These are phyloP conservation scores for Drosophila saltans DNA, from an alignment of 1,140 invertebrate species.

Conservation along the genomic window DNA sequence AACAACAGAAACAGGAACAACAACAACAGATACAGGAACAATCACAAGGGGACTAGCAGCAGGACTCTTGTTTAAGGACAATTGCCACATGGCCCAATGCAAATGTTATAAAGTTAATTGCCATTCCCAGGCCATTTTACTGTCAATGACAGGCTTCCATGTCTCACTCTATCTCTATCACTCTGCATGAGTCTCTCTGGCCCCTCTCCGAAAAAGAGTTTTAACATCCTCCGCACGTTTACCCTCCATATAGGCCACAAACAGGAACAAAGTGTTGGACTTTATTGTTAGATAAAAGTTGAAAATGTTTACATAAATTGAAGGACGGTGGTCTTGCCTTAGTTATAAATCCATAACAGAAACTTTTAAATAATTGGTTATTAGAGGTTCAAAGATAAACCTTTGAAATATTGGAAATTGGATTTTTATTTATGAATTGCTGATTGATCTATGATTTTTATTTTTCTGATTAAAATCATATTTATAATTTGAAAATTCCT, in stretches of 20 bases:
- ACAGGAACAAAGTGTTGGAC: conserved; percentile 30
- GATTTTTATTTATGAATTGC: too few species aligned
- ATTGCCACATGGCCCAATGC: conserved; percentile 50
- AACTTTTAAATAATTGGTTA: too few species aligned
- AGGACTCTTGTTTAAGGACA: conserved; percentile 3
- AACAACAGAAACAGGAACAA: conserved; percentile 21
- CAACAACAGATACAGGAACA: conserved; percentile 21
- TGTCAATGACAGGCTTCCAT: conserved; percentile 30
- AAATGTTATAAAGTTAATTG: conserved; percentile 82
- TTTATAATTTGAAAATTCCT: too few species aligned
- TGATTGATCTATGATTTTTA: too few species aligned
- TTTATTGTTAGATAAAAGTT: conserved; percentile 55
- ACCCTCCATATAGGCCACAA: conserved; percentile 14
- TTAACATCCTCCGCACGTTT: too few species aligned
- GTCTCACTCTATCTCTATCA: not conserved
- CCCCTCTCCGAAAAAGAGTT: not conserved
- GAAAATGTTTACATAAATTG: conserved; percentile 18
- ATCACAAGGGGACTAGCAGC: conserved; percentile 22
- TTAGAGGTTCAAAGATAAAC: too few species aligned
- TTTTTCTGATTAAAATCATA: too few species aligned
- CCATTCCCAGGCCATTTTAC: conserved; percentile 56
- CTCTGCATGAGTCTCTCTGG: not conserved
- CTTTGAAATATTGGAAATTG: too few species aligned
- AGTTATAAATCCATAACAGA: too few species aligned
- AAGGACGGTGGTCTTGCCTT: too few species aligned